Conservation (phyloP, 2,113 vertebrate species). For the Nerophis ophidion region DNA sequence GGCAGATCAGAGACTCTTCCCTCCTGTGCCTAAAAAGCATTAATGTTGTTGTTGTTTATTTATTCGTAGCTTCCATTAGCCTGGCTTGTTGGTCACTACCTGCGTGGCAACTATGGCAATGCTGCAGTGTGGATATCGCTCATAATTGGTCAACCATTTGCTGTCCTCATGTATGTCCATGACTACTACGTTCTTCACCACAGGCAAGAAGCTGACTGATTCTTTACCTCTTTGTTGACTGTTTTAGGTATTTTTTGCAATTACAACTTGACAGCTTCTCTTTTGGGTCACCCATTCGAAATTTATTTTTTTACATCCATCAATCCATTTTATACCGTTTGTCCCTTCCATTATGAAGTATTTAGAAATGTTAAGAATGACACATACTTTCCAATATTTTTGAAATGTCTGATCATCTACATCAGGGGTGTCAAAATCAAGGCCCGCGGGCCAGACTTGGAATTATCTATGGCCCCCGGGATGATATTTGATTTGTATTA, state of each 20-base stretch:
- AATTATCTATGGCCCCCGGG: too few relatives aligned
- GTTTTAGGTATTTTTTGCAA: not conserved
- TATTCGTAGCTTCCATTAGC: slow-evolving; percentile 80
- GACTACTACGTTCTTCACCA: slow-evolving; percentile 87
- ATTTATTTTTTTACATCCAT: too few relatives aligned
- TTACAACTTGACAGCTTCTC: not conserved
- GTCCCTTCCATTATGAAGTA: too few relatives aligned
- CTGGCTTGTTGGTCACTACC: slow-evolving; percentile 78
- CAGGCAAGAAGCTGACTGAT: slow-evolving; percentile 48
- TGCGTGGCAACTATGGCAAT: slow-evolving; percentile 86
- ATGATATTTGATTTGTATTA: too few relatives aligned
- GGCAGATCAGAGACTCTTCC: not conserved
- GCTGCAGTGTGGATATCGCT: slow-evolving; percentile 87
- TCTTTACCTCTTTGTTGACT: too few relatives aligned
- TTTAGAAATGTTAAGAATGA: too few relatives aligned
- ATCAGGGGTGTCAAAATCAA: too few relatives aligned
- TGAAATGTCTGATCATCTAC: too few relatives aligned
- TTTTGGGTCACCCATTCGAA: too few relatives aligned
- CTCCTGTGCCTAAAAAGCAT: not conserved
- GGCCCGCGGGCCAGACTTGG: too few relatives aligned
- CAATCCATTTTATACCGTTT: too few relatives aligned
- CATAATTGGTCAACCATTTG: slow-evolving; percentile 88
- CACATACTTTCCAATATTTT: too few relatives aligned
- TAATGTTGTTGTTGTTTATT: slow-evolving; percentile 6
- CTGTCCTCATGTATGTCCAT: slow-evolving; percentile 90